Percentiles rank a stretch among this genome's conserved stretches.
Conservation (phyloP, 2,113 vertebrate genomes). For the Pan paniscus region DNA sequence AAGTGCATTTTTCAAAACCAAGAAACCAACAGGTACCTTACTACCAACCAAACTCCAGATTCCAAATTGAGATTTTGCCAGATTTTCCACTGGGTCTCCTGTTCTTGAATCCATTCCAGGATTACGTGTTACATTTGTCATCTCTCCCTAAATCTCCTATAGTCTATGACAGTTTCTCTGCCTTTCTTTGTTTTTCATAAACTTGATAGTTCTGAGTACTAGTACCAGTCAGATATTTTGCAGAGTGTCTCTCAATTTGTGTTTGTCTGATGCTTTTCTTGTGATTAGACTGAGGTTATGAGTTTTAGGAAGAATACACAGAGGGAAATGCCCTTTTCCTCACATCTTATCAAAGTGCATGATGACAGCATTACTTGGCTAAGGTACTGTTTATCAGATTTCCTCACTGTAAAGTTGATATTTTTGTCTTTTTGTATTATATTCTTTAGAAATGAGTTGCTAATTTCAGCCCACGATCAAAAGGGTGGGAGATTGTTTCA, state of each 20-base stretch:
- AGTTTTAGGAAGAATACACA: constrained; percentile 9
- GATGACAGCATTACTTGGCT: neutral
- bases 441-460: neutral
- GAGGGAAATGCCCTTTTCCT: neutral
- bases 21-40: neutral
- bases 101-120: neutral
- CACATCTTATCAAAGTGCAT: neutral
- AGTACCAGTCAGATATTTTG: neutral
- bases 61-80: neutral
- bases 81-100: neutral
- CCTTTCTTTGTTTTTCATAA: constrained; percentile 3
- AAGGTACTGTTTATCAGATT: neutral
- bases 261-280: neutral
- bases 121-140: neutral
- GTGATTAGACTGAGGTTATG: neutral
- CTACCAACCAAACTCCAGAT: neutral
- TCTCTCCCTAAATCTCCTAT: neutral
- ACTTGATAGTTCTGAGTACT: constrained; percentile 4
- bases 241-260: neutral
- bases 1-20: neutral
- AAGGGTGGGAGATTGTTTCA: neutral
- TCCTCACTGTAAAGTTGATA: neutral
- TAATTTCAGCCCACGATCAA: neutral
- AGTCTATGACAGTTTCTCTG: neutral
- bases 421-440: neutral